These are phyloP conservation scores for Pao palembangensis DNA, from an alignment of 2,113 vertebrate species.

Conservation along the genomic window DNA sequence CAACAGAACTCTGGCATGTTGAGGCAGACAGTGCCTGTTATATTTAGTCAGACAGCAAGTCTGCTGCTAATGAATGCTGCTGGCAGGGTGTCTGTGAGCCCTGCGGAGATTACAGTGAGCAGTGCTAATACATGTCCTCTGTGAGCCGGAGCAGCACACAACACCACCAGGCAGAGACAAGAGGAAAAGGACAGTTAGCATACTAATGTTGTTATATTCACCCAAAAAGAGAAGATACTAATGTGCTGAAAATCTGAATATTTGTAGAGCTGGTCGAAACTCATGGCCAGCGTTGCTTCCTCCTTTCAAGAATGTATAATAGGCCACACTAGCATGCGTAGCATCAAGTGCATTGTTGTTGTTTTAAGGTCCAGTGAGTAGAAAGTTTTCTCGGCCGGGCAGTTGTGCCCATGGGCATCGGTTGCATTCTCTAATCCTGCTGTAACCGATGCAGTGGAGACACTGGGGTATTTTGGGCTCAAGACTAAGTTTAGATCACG, in stretches of 20 bases:
- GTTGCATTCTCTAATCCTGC: constrained; percentile 7
- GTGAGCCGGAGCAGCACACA: constrained; percentile 40
- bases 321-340: not conserved
- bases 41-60: constrained; percentile 74
- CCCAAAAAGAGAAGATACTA: not conserved
- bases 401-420: constrained; percentile 24
- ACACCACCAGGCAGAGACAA: constrained; percentile 26
- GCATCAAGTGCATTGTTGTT: constrained; percentile 11
- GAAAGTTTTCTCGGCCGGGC: constrained; percentile 20
- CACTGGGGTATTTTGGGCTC: constrained; percentile 25
- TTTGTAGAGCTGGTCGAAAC: no score
- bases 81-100: constrained; percentile 71
- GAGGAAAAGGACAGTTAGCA: constrained; percentile 8
- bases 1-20: constrained; percentile 58
- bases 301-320: not conserved
- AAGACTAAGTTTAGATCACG: constrained; percentile 38
- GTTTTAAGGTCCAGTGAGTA: constrained; percentile 20
- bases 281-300: no score
- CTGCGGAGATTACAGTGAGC: constrained; percentile 61
- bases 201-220: not conserved
- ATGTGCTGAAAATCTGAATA: not conserved
- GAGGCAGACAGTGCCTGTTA: constrained; percentile 65
- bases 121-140: constrained; percentile 61
- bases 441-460: constrained; percentile 22
- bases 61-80: constrained; percentile 73